phyloP scores from a whole-genome alignment of 1,140 invertebrate genomes.

The Acromyrmex heyeri region DNA sequence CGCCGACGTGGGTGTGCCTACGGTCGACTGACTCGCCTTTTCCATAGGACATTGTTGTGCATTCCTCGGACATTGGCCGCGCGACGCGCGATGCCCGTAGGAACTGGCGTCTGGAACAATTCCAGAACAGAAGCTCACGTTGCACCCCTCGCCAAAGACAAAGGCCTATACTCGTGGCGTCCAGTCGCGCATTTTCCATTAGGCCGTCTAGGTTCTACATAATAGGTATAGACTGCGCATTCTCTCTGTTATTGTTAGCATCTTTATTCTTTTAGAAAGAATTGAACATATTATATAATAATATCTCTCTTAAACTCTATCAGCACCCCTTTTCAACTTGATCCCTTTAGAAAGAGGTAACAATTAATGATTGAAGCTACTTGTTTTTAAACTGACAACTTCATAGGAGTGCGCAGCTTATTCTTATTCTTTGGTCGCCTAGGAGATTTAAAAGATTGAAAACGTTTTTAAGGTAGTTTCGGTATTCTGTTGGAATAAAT shows the following conservation, averaged over 20 bases:
- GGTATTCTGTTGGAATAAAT: not conserved
- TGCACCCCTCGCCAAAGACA: constrained; percentile 57
- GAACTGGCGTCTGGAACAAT: constrained; percentile 62
- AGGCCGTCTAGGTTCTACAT: not conserved
- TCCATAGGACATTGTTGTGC: constrained; percentile 67
- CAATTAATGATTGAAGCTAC: too few species aligned
- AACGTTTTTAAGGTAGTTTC: too few species aligned
- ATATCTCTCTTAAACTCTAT: too few species aligned
- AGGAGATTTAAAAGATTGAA: not conserved
- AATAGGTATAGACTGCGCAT: too few species aligned
- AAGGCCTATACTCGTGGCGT: constrained; percentile 25
- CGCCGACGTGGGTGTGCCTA: constrained; percentile 63
- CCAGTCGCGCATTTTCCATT: constrained; percentile 20
- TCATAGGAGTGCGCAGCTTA: too few species aligned
- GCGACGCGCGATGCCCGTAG: constrained; percentile 58
- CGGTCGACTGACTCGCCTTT: constrained; percentile 40
- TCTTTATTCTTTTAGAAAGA: too few species aligned
- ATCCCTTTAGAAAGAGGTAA: too few species aligned
- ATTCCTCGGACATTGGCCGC: constrained; percentile 65
- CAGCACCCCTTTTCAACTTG: too few species aligned
- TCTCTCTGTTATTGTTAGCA: too few species aligned
- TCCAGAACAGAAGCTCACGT: constrained; percentile 59
- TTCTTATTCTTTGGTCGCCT: too few species aligned
- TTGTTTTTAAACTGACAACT: too few species aligned
- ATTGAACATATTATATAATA: too few species aligned